These are phyloP conservation scores for Tachina grossa DNA, from an alignment of 2,888 invertebrate genomes.

Conservation along the genomic window DNA sequence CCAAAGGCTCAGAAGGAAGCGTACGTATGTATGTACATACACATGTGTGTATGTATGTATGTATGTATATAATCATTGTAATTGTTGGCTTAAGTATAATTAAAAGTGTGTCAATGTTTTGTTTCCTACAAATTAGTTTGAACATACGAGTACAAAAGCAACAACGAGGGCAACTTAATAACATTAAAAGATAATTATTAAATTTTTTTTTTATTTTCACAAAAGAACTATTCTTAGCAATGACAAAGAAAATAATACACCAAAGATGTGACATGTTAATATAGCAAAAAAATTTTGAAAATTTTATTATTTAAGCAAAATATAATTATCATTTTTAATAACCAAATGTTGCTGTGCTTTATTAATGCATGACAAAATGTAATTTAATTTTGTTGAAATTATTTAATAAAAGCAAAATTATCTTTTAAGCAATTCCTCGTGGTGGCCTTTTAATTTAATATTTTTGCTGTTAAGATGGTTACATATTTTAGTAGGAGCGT, in stretches of 20 bases:
- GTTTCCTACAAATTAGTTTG: constrained; percentile 77
- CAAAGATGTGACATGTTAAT: constrained; percentile 42
- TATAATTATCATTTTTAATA: constrained; percentile 42
- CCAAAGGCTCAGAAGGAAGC: constrained; percentile 27
- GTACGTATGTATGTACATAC: not conserved
- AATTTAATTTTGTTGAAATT: constrained; percentile 34
- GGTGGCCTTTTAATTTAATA: not conserved
- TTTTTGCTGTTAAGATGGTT: constrained; percentile 31
- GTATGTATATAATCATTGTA: constrained; percentile 42
- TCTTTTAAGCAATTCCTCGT: constrained; percentile 22
- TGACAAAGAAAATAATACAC: constrained; percentile 38
- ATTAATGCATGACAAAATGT: constrained; percentile 45
- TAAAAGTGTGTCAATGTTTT: constrained; percentile 81
- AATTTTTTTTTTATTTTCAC: constrained; percentile 8
- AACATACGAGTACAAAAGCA: constrained; percentile 19
- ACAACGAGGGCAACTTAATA: constrained; percentile 35
- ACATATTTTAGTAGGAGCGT: constrained; percentile 17
- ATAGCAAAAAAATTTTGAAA: constrained; percentile 7
- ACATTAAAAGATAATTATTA: constrained; percentile 64
- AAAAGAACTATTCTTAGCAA: constrained; percentile 36
- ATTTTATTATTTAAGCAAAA: constrained; percentile 36
- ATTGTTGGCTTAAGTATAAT: constrained; percentile 76
- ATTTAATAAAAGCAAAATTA: constrained; percentile 14
- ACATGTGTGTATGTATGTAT: too few species aligned
- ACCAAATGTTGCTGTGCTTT: constrained; percentile 16